Evolutionary conservation across 2,797 vertebrate genomes (phyloP).

Genomic region (Hyperoplus immaculatus): DNA sequence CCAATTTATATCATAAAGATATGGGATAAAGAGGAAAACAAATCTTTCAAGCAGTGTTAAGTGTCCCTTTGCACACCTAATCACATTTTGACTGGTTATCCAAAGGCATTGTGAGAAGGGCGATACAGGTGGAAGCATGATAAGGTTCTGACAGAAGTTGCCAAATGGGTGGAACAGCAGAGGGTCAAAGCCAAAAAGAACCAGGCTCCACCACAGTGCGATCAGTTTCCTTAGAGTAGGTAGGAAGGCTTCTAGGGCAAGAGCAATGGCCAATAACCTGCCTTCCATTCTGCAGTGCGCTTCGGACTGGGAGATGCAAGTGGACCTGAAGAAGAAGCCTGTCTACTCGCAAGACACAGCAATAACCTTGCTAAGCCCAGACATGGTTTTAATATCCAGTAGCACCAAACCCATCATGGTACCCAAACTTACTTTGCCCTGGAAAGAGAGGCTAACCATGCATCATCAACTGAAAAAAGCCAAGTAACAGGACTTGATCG

Average conservation of each 20-base stretch:
- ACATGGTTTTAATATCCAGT: neutral
- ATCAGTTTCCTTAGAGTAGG: neutral
- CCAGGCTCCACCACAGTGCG: neutral
- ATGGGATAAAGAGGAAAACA: neutral
- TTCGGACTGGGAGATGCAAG: neutral
- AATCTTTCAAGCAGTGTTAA: neutral
- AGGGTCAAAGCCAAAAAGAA: neutral
- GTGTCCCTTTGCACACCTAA: neutral
- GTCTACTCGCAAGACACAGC: neutral
- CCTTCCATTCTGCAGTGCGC: neutral
- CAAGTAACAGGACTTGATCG: no score
- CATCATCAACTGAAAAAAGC: no score
- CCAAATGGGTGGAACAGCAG: neutral
- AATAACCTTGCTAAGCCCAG: neutral
- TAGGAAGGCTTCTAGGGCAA: neutral
- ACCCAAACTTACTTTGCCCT: no score
- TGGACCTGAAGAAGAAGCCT: neutral
- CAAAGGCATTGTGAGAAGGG: neutral
- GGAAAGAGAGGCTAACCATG: no score
- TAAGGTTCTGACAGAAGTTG: neutral
- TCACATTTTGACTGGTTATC: neutral
- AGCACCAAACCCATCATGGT: neutral
- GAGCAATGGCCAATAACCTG: neutral
- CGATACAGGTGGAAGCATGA: neutral
- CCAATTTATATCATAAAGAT: neutral